These are phyloP conservation scores for Cataglyphis cursor DNA, from an alignment of 2,888 invertebrate genomes.

Conservation along the genomic window DNA sequence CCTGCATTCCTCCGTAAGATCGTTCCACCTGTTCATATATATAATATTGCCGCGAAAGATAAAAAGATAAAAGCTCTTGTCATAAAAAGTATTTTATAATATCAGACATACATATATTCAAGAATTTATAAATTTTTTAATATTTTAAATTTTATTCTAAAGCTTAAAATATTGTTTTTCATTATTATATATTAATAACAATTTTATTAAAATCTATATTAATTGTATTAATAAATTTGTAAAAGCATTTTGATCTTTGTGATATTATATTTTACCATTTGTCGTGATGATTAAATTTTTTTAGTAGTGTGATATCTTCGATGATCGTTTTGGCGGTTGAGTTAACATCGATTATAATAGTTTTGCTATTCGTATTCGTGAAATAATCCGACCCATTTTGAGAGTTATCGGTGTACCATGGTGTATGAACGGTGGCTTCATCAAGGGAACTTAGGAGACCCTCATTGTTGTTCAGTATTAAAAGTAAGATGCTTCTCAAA, in stretches of 20 bases:
- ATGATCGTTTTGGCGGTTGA: constrained; percentile 20
- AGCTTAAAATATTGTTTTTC: neutral
- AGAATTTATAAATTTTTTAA: neutral
- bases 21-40: constrained; percentile 89
- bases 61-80: neutral
- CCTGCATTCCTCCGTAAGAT: constrained; percentile 91
- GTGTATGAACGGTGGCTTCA: neutral
- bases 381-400: constrained; percentile 21
- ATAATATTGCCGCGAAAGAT: neutral
- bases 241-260: neutral
- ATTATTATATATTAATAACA: neutral
- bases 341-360: neutral
- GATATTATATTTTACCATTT: constrained; percentile 64
- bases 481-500: constrained; percentile 73
- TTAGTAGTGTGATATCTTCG: neutral
- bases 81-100: neutral
- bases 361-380: constrained; percentile 14
- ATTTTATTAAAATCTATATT: neutral
- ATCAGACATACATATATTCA: neutral
- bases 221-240: neutral
- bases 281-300: constrained; percentile 33
- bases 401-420: neutral
- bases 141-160: neutral
- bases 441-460: constrained; percentile 9
- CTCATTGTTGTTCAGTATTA: constrained; percentile 25